These are phyloP conservation scores for Stichodactyla mertensii DNA, from an alignment of 64 coral and sea anemone species.

Conservation along the genomic window DNA sequence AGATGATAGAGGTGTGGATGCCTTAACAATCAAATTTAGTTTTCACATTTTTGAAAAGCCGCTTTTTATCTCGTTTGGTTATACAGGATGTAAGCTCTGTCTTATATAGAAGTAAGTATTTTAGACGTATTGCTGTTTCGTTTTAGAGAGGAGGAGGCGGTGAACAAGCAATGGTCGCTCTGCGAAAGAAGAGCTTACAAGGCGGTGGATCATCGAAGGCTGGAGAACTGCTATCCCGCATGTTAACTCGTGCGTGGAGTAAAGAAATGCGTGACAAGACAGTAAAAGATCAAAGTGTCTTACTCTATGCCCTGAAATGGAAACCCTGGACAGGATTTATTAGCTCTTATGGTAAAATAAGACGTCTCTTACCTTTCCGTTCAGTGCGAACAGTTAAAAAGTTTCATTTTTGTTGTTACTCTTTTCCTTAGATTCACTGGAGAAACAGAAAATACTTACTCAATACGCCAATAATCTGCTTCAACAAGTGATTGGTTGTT, in stretches of 20 bases:
- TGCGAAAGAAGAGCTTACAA: not conserved
- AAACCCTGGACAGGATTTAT: slow-evolving; percentile 14
- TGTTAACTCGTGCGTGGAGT: slow-evolving; percentile 2
- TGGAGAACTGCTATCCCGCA: slow-evolving; percentile 10
- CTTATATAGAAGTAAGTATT: not conserved
- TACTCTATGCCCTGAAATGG: not conserved
- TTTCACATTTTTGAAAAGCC: too few species aligned
- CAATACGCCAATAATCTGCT: not conserved
- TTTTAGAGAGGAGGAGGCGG: not conserved
- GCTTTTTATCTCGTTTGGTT: not conserved
- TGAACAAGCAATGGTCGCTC: not conserved
- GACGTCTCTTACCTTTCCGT: too few species aligned
- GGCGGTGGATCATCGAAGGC: not conserved
- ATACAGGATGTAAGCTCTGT: not conserved
- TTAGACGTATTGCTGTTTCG: not conserved
- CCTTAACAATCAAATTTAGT: not conserved
- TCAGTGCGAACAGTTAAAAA: too few species aligned
- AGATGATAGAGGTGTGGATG: slow-evolving; percentile 3
- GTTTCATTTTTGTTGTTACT: not conserved
- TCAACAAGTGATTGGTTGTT: not conserved
- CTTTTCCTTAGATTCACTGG: not conserved
- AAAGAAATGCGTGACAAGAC: not conserved
- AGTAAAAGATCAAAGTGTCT: not conserved
- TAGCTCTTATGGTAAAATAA: slow-evolving; percentile 4
- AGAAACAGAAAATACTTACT: not conserved